Evolutionary conservation across 2,888 invertebrate genomes (phyloP).

Genomic region (Lasioglossum villosulum): DNA sequence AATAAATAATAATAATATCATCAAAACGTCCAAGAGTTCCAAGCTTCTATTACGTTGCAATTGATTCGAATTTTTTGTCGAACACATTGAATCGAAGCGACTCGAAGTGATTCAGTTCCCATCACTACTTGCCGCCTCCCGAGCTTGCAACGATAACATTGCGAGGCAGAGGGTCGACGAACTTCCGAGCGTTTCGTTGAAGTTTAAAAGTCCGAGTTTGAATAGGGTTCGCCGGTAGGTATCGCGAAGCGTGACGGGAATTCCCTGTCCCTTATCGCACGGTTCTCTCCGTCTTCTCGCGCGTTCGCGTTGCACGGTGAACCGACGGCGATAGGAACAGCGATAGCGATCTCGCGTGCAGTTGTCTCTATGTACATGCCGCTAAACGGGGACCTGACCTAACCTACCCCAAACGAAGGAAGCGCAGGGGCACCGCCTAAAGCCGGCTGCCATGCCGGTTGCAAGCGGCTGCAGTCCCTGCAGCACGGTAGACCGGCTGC

Average conservation of each 20-base stretch:
- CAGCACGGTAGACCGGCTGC: conserved; percentile 41
- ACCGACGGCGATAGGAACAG: not conserved
- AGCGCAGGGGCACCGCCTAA: conserved; percentile 62
- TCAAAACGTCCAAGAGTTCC: no score
- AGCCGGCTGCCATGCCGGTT: conserved; percentile 13
- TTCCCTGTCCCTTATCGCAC: conserved; percentile 19
- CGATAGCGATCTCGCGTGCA: conserved; percentile 62
- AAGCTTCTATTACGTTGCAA: no score
- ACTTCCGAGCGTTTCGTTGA: not conserved
- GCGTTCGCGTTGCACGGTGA: conserved; percentile 7
- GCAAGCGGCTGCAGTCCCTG: conserved; percentile 11
- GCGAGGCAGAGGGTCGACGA: not conserved
- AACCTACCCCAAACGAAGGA: conserved; percentile 65
- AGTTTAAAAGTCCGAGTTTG: not conserved
- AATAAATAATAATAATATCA: no score
- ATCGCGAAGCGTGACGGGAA: not conserved
- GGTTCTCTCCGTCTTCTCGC: conserved; percentile 5
- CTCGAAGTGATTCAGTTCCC: no score
- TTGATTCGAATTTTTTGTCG: no score
- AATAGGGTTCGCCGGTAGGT: conserved; percentile 4
- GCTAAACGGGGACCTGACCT: conserved; percentile 54
- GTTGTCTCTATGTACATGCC: not conserved
- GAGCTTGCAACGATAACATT: not conserved
- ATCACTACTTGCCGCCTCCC: not conserved
- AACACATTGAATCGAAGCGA: no score